A percentile compares a stretch with the other conserved stretches of the same genome.
Evolutionary conservation across 2,888 invertebrate species (phyloP).

Genomic region (Herminia tarsipennalis): DNA sequence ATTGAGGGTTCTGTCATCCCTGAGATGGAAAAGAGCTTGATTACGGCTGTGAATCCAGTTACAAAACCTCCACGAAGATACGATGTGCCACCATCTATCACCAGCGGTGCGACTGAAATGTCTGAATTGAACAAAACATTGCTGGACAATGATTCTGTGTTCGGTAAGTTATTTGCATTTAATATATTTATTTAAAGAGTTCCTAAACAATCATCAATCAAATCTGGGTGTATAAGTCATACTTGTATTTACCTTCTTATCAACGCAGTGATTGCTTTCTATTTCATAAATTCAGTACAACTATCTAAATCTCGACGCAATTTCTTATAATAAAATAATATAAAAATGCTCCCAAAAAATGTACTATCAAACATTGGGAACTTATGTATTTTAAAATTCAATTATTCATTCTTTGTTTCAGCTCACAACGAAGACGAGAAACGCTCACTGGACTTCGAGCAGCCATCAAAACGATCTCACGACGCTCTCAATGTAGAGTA

Average conservation of each 20-base stretch:
- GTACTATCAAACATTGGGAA: not conserved
- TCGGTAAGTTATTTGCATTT: conserved; percentile 84
- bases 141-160: conserved; percentile 92
- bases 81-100: conserved; percentile 89
- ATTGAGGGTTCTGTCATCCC: conserved; percentile 91
- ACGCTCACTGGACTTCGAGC: conserved; percentile 88
- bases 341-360: too few relatives aligned
- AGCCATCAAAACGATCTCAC: conserved; percentile 83
- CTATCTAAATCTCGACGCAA: too few relatives aligned
- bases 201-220: too few relatives aligned
- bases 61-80: conserved; percentile 93
- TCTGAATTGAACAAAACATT: conserved; percentile 93
- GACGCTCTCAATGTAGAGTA: conserved; percentile 83
- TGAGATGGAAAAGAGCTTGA: conserved; percentile 94
- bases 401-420: conserved; percentile 52
- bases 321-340: too few relatives aligned
- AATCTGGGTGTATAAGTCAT: too few relatives aligned
- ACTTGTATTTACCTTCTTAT: too few relatives aligned
- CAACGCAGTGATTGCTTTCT: too few relatives aligned
- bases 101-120: conserved; percentile 91
- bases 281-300: too few relatives aligned
- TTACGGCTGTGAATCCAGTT: conserved; percentile 94
- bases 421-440: conserved; percentile 89
- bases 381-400: not conserved
- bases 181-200: not conserved